Evolutionary conservation across 2,113 vertebrate genomes (phyloP).

Genomic region (Camelus dromedarius): DNA sequence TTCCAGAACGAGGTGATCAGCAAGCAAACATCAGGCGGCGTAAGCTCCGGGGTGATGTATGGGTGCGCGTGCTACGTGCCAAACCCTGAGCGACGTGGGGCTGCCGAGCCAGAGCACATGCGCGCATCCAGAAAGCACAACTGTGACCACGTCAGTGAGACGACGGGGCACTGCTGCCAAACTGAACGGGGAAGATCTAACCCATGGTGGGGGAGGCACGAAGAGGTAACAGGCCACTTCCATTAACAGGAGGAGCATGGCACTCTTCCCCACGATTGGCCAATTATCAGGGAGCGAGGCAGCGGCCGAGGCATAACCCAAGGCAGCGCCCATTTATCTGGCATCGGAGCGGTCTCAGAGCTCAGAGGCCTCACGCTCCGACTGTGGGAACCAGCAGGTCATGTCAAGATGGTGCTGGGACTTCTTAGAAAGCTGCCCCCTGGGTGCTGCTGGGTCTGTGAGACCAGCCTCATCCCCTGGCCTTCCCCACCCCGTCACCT

Average conservation of each 20-base stretch:
- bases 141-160: neutral
- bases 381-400: neutral
- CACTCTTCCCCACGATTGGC: neutral
- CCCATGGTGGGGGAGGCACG: neutral
- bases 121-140: neutral
- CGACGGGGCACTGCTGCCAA: fast-evolving
- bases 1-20: neutral
- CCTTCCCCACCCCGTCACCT: neutral
- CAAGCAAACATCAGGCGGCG: neutral
- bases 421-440: neutral
- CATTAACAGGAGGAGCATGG: neutral
- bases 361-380: fast-evolving
- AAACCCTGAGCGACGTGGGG: neutral
- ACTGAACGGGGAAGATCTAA: neutral
- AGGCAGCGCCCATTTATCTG: neutral
- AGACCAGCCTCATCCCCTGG: neutral
- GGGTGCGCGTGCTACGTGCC: neutral
- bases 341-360: neutral
- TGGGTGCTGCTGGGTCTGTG: no score
- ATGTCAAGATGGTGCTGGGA: neutral
- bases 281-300: neutral
- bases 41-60: neutral
- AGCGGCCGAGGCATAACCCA: neutral
- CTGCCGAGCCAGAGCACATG: neutral
- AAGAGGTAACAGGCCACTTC: neutral